These are phyloP conservation scores for Drosophila paranaensis DNA, from an alignment of 2,888 invertebrate genomes.

Conservation along the genomic window DNA sequence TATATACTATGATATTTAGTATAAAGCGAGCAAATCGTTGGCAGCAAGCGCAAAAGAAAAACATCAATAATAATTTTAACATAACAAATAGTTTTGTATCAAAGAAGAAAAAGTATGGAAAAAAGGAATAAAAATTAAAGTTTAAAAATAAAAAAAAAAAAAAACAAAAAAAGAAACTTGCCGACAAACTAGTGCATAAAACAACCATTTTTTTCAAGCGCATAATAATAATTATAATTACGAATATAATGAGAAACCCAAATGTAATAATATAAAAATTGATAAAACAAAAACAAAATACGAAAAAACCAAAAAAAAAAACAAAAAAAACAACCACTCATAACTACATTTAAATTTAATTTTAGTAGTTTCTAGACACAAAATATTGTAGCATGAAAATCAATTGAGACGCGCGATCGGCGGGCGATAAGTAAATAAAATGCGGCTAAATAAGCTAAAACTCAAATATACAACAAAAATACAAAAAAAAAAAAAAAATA, in stretches of 20 bases:
- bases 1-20: slow-evolving; percentile 19
- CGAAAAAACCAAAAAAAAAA: background rate
- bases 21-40: slow-evolving; percentile 39
- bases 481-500: slow-evolving; percentile 4
- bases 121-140: slow-evolving; percentile 10
- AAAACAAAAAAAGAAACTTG: slow-evolving; percentile 37
- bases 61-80: slow-evolving; percentile 75
- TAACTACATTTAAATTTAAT: slow-evolving; percentile 81
- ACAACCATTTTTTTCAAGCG: slow-evolving; percentile 62
- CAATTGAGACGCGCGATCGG: slow-evolving; percentile 64
- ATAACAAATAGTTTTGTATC: slow-evolving; percentile 71
- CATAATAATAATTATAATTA: slow-evolving; percentile 68
- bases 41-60: slow-evolving; percentile 55
- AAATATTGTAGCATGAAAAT: slow-evolving; percentile 80
- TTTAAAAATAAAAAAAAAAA: slow-evolving; percentile 14
- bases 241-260: slow-evolving; percentile 18
- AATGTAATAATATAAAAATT: slow-evolving; percentile 33
- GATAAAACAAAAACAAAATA: slow-evolving; percentile 18
- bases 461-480: slow-evolving; percentile 51
- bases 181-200: slow-evolving; percentile 75
- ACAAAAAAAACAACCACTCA: slow-evolving; percentile 49
- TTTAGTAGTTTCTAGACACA: slow-evolving; percentile 79
- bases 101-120: slow-evolving; percentile 32
- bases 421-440: slow-evolving; percentile 73
- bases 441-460: slow-evolving; percentile 72